Evolutionary conservation across 2,113 vertebrate genomes (phyloP).

Genomic region (Dendropsophus ebraccatus): DNA sequence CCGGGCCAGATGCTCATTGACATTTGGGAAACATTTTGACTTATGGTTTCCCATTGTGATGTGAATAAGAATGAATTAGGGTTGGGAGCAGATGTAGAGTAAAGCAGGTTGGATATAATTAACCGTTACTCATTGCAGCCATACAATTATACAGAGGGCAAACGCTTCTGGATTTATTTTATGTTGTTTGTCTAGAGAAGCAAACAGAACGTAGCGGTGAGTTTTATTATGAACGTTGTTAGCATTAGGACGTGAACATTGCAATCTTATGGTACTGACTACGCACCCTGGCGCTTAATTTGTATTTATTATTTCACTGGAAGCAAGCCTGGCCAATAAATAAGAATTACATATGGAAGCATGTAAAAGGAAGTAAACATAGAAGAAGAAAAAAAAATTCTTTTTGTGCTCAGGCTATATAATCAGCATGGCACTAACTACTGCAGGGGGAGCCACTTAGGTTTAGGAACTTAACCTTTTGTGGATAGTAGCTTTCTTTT

Average conservation of each 20-base stretch:
- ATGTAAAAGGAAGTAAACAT: background rate
- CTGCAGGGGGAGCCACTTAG: too few relatives aligned
- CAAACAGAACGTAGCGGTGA: background rate
- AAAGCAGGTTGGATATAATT: background rate
- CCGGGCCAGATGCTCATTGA: slow-evolving; percentile 20
- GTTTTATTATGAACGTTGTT: background rate
- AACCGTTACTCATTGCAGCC: too few relatives aligned
- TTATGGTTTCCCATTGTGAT: background rate
- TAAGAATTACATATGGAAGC: background rate
- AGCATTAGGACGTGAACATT: background rate
- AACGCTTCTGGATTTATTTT: background rate
- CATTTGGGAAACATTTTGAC: background rate
- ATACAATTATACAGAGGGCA: background rate
- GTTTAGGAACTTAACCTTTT: too few relatives aligned
- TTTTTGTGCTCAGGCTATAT: too few relatives aligned
- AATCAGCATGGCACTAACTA: too few relatives aligned
- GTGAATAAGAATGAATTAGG: slow-evolving; percentile 5
- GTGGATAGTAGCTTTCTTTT: too few relatives aligned
- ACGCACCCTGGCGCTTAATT: background rate
- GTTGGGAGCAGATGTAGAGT: slow-evolving; percentile 28
- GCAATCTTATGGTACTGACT: background rate
- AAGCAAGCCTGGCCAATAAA: background rate
- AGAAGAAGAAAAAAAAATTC: too few relatives aligned
- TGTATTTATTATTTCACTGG: background rate
- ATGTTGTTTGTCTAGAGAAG: slow-evolving; percentile 1